Evolutionary conservation across 2,797 vertebrate species (phyloP).

Genomic region (Micrastur ruficollis): DNA sequence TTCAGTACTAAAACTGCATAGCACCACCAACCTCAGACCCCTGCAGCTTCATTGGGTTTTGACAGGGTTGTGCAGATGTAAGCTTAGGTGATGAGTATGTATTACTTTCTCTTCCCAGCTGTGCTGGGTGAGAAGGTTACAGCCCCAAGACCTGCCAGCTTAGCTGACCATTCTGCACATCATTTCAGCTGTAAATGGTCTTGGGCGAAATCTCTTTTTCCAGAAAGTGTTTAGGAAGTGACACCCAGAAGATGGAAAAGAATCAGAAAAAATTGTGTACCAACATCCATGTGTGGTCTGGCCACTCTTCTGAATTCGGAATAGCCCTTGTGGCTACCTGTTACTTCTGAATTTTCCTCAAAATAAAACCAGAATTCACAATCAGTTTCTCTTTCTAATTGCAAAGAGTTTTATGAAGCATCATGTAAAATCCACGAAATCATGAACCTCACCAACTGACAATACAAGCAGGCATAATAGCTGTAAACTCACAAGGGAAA

Average conservation of each 20-base stretch:
- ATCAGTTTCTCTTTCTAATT: not conserved
- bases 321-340: not conserved
- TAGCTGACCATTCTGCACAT: not conserved
- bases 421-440: not conserved
- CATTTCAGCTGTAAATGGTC: not conserved
- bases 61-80: not conserved
- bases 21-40: not conserved
- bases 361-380: not conserved
- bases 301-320: not conserved
- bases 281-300: not conserved
- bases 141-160: not conserved
- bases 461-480: not conserved
- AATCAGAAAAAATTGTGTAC: not conserved
- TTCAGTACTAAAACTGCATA: not conserved
- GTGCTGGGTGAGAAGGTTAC: not conserved
- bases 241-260: not conserved
- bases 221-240: not conserved
- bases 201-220: not conserved
- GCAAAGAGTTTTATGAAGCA: not conserved
- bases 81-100: accelerated
- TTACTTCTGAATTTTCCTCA: not conserved
- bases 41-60: not conserved
- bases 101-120: not conserved
- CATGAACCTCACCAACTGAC: not conserved
- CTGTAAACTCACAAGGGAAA: not conserved